Conservation (phyloP, 2,888 invertebrate genomes). For the Andrena haemorrhoa region DNA sequence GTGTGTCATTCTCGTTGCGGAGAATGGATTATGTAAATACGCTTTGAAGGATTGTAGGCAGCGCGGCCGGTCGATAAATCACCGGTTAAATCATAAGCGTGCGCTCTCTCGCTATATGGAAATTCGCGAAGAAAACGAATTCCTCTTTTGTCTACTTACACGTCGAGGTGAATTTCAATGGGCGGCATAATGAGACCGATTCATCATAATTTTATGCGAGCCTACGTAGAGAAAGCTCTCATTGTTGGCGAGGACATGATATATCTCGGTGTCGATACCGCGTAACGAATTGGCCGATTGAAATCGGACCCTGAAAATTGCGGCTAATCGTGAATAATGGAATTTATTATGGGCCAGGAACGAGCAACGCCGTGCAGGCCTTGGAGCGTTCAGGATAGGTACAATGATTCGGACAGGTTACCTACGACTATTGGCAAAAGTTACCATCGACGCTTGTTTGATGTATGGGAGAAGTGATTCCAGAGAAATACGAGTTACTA, state of each 20-base stretch:
- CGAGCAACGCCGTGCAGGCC: not conserved
- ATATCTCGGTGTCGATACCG: constrained; percentile 35
- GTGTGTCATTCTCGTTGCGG: constrained; percentile 38
- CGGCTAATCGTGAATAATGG: constrained; percentile 29
- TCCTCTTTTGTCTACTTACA: constrained; percentile 59
- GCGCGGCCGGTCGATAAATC: constrained; percentile 55
- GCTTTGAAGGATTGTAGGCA: constrained; percentile 61
- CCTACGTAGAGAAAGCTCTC: constrained; percentile 22
- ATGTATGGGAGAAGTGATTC: not conserved
- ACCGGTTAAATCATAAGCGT: constrained; percentile 54
- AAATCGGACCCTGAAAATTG: constrained; percentile 28
- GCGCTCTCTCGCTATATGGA: constrained; percentile 45
- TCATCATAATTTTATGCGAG: constrained; percentile 49
- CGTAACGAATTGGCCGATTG: constrained; percentile 23
- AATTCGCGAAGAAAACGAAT: constrained; percentile 48
- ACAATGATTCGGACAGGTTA: not conserved
- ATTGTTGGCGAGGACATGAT: constrained; percentile 11
- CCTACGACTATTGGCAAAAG: not conserved
- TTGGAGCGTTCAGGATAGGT: not conserved
- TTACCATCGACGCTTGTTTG: not conserved
- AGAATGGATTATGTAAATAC: constrained; percentile 62
- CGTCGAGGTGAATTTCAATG: constrained; percentile 49
- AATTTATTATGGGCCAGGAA: constrained; percentile 23
- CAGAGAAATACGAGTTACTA: not conserved
- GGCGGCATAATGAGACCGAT: constrained; percentile 53